Conservation (phyloP, 2,888 invertebrate species). For the Drosophila antonietae region DNA sequence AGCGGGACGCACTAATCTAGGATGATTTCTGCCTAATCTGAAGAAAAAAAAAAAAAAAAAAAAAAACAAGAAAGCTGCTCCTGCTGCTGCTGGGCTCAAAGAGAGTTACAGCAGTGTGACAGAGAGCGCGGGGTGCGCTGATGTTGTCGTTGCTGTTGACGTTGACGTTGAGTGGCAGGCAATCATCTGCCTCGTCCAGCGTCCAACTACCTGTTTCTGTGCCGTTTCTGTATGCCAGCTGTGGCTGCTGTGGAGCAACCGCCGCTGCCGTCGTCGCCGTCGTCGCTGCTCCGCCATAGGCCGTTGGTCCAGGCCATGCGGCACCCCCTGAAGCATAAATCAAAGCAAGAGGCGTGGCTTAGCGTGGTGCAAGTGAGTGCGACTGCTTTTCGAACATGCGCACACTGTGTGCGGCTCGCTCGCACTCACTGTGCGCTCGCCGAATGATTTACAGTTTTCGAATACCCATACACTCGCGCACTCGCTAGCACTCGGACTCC, state of each 20-base stretch:
- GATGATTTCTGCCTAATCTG: conserved; percentile 81
- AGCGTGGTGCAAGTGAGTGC: conserved; percentile 38
- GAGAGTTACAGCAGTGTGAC: conserved; percentile 11
- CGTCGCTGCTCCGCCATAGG: conserved; percentile 64
- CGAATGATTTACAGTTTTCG: conserved; percentile 81
- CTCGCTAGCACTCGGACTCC: conserved; percentile 34
- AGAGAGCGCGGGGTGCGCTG: conserved; percentile 8
- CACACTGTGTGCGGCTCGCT: conserved; percentile 49
- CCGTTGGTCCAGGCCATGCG: conserved; percentile 68
- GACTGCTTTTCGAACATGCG: conserved; percentile 59
- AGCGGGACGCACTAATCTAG: conserved; percentile 78
- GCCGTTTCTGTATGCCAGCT: conserved; percentile 60
- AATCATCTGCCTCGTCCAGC: conserved; percentile 67
- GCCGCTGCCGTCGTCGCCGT: conserved; percentile 31
- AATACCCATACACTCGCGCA: conserved; percentile 54
- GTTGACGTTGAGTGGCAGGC: conserved; percentile 65
- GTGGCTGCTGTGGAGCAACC: conserved; percentile 42
- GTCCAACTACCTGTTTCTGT: conserved; percentile 80
- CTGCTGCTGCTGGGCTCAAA: conserved; percentile 20
- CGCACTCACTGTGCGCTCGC: conserved; percentile 37
- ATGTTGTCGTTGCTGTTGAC: conserved; percentile 39
- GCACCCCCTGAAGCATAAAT: conserved; percentile 78
- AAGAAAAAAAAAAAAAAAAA: too few species aligned
- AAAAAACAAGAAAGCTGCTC: conserved; percentile 45
- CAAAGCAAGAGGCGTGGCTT: conserved; percentile 77